Conservation (phyloP, 1,140 invertebrate genomes). For the Wasmannia auropunctata region DNA sequence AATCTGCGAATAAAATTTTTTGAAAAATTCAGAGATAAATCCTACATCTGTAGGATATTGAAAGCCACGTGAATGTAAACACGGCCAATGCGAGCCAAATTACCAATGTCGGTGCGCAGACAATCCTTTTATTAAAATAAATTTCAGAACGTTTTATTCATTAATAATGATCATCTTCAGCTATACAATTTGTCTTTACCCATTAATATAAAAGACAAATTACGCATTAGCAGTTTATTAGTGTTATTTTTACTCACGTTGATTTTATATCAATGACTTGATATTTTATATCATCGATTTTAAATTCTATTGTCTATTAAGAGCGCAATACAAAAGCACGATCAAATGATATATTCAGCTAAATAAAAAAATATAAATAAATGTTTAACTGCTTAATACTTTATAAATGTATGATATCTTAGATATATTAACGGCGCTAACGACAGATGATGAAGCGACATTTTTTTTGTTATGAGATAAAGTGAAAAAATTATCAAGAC, state of each 20-base stretch:
- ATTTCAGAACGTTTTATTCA: neutral
- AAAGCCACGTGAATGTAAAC: neutral
- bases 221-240: neutral
- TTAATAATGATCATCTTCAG: conserved; percentile 1
- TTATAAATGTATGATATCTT: too few species aligned
- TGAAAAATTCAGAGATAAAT: neutral
- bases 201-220: neutral
- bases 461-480: neutral
- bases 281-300: too few species aligned
- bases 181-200: neutral
- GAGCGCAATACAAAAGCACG: neutral
- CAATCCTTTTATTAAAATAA: neutral
- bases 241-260: neutral
- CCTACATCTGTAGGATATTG: neutral
- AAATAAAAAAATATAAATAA: neutral
- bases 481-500: neutral
- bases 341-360: neutral
- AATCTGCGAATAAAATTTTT: neutral
- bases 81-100: neutral
- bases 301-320: neutral
- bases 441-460: neutral
- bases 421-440: neutral
- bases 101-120: too few species aligned
- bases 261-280: neutral
- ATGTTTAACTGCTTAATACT: neutral